Percentiles rank a stretch among this genome's conserved stretches.
Evolutionary conservation across 1,140 invertebrate species (phyloP).

Genomic region (Drosophila grimshawi): DNA sequence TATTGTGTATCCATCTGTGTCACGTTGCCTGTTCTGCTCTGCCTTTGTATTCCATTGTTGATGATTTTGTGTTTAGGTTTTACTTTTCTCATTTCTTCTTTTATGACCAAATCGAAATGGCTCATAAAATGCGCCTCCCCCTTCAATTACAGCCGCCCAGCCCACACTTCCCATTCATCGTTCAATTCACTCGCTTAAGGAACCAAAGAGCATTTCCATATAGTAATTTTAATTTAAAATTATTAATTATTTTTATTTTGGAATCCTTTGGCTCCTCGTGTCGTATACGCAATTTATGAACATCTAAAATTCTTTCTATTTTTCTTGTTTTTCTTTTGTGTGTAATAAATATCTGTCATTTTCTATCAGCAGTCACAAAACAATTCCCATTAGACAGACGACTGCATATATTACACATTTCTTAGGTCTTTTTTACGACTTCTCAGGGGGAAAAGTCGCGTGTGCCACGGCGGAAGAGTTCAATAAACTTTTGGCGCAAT

Average conservation of each 20-base stretch:
- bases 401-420: too few relatives aligned
- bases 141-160: neutral
- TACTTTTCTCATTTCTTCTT: conserved; percentile 16
- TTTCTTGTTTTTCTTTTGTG: too few relatives aligned
- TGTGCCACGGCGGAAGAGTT: conserved; percentile 30
- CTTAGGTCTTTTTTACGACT: neutral
- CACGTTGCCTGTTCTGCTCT: conserved; percentile 19
- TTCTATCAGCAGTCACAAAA: too few relatives aligned
- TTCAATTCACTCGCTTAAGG: conserved; percentile 42
- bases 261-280: neutral
- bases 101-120: conserved; percentile 46
- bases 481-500: conserved; percentile 61
- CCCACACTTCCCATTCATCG: neutral
- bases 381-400: too few relatives aligned
- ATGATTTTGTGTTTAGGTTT: conserved; percentile 41
- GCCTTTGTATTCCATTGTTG: conserved; percentile 40
- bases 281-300: conserved; percentile 3
- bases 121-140: conserved; percentile 11
- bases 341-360: too few relatives aligned
- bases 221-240: neutral
- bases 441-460: neutral
- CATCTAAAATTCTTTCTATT: too few relatives aligned
- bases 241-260: neutral
- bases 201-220: conserved; percentile 17
- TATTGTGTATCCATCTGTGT: conserved; percentile 22